Evolutionary conservation across 2,113 vertebrate genomes (phyloP), one percentile per base, ranked within the genome.

Genomic region (Cepphus grylle): DNA sequence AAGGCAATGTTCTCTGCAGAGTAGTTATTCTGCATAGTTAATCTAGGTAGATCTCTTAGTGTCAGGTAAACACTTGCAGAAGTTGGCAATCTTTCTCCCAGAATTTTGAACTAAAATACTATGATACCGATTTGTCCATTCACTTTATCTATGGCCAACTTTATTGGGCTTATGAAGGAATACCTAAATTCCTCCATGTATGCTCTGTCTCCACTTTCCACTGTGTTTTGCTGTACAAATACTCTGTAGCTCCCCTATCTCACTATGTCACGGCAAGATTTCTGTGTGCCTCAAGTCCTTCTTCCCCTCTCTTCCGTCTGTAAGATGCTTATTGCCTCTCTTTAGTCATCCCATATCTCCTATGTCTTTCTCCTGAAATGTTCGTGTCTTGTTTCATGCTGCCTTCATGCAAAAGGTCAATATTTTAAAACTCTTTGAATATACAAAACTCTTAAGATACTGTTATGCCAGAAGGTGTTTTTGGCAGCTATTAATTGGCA

Each of bases 151-250:
- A 30, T 3, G 7, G 65, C 53, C 50, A 36, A 2, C 11, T 81
- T 73, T 9, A 78, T 21, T 32, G 56, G 71, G 36, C 12, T 47
- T 63, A 6, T 47, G 42, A 76, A 78, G 53, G 23, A 56, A 43
- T 81, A 66, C 6, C 50, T 93, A 5, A 62, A 73, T 83, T 65
- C 23, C 5, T 83, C 40, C 15, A 25, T 34, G 8, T 22, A 1
- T 7, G 5, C 21, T 50, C 16, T 1, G 0, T 63, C 62, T 74
- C 40, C 19, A 3, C 43, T 81, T 42, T 14, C 22, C 4, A 0
- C 38, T 88, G 8, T 80, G 20, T 42, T 86, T 92, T 86, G 20
- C 26, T 83, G 21, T 34, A 2, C 42, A 52, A 40, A 25, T 67
- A 42, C 10, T n/a, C 18, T 7, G 17, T 23, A 8, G 22, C 26